These are phyloP conservation scores for Pantherophis alleghaniensis DNA, from an alignment of 2,797 vertebrate genomes.

Conservation along the genomic window DNA sequence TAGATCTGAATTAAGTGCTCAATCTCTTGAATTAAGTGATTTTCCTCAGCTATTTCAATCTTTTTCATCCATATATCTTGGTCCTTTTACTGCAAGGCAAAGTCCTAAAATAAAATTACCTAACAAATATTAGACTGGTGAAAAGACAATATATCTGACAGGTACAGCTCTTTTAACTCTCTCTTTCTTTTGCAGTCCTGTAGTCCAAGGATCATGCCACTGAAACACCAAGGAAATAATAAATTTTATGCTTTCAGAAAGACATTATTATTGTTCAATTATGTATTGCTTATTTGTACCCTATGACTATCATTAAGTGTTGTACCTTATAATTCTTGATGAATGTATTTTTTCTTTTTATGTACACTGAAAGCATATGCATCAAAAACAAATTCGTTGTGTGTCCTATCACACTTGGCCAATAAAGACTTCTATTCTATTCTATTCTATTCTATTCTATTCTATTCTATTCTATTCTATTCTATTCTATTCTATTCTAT, in stretches of 20 bases:
- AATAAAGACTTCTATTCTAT: no score
- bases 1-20: neutral
- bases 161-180: neutral
- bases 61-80: neutral
- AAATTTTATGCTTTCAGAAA: neutral
- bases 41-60: neutral
- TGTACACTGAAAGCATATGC: no score
- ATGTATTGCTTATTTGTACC: neutral
- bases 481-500: no score
- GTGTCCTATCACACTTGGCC: no score
- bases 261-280: neutral
- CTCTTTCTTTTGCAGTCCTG: neutral
- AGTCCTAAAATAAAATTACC: neutral
- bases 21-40: neutral
- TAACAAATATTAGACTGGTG: neutral
- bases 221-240: neutral
- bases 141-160: neutral
- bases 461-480: no score
- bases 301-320: no score
- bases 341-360: no score
- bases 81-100: neutral
- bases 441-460: no score
- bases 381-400: no score
- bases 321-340: no score
- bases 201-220: neutral